Evolutionary conservation across 2,113 vertebrate species (phyloP), one percentile per base, ranked within the genome.

Genomic region (Chlorodrepanis virens): DNA sequence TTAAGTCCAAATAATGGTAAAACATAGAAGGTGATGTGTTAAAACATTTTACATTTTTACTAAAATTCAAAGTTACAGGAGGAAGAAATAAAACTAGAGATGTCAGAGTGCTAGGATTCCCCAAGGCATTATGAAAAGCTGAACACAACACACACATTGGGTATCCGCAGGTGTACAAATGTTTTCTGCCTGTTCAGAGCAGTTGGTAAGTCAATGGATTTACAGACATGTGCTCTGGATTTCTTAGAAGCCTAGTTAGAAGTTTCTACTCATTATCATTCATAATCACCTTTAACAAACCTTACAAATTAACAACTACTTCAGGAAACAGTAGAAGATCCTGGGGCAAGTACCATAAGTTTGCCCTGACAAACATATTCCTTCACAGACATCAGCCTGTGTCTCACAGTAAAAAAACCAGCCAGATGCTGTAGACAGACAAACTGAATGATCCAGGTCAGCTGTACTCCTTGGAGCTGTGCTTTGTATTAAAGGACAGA

Each of bases 261-360:
- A 84, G 14, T 10, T 77, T 72, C 54, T 69, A 50, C 35, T 64
- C 40, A 29, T 44, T 52, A 49, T 23, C 33, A 31, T 14, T 50
- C 31, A 68, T 28, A 80, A 75, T 5, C 11, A 82, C 23, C n/a
- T 49, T 88, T 28, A 54, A 37, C 8, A 61, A 45, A 47, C 5
- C 40, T 64, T 52, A 54, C 57, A 93, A 86, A 75, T 24, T 17
- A 71, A 76, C 21, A 82, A 33, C 9, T 35, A 47, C 15, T 47
- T 65, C 23, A 64, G 77, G 28, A 57, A 76, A 17, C 18, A 63
- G 15, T 37, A 53, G 17, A 69, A 18, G 20, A 59, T 54, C 60
- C 33, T 37, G 7, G 7, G 5, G 5, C 17, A 12, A 45, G 35
- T 17, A 64, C 10, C 2, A 0, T 12, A 77, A 33, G 1, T 60